Base-by-base conservation (phyloP, 2,113 vertebrate genomes). In the Notothenia rossii region DNA sequence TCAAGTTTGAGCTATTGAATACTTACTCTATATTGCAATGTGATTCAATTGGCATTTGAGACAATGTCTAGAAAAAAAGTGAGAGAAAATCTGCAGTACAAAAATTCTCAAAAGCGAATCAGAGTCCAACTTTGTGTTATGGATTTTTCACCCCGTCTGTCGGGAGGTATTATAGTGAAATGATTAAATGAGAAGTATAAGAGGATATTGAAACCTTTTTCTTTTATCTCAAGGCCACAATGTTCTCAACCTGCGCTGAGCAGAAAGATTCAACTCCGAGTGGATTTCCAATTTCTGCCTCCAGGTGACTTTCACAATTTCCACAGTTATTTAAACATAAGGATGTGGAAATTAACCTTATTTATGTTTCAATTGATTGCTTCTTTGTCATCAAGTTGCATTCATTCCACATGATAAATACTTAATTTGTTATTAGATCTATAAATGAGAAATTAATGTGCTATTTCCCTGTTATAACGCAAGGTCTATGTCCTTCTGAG, bases 81-180 rank as follows among this genome's bases (percentile, higher is more conserved):
- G 14, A 65, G n/a, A n/a, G 11, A 20, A 82, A 20, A 54, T 18
- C 7, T 43, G 36, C 40, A 20, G 22, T 7, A 81, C 10, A 55
- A 55, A 43, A 56, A 55, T 18, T 55, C 40, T 53, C 3, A n/a
- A n/a, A 68, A 79, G 48, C 3, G 7, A 72, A 67, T 51, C 53
- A 49, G 48, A 86, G 77, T 78, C 65, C 22, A 75, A 71, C 48
- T 46, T 48, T 13, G 55, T 25, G 10, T 65, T 76, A 77, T 86
- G 77, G 75, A 79, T 85, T 86, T 69, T 76, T 59, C 67, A 49
- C 74, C 33, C 63, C 51, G 60, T n/a, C 69, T 77, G 69, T 74
- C 13, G 10, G 29, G 61, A 78, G 54, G 58, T 22, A 81, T 84
- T 72, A 77, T 62, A 70, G 64, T 66, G 54, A 73, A 78, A 54